A percentile compares a stretch with the other conserved stretches of the same genome.
Conservation (phyloP, 2,888 invertebrate species). For the Tethea ocularis region DNA sequence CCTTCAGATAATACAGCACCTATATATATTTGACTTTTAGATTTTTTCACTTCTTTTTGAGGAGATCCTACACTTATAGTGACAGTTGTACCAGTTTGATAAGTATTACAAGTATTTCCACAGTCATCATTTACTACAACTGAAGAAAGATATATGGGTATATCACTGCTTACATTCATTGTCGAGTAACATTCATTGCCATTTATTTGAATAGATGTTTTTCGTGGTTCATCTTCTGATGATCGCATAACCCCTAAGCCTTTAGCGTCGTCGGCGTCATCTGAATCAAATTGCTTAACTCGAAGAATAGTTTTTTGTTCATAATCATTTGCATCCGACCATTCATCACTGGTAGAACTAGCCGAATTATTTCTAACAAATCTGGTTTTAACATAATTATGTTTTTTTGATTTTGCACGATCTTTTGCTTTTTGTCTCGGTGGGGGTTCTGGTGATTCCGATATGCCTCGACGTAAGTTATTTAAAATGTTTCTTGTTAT, state of each 20-base stretch:
- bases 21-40: conserved; percentile 81
- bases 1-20: conserved; percentile 66
- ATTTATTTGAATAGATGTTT: conserved; percentile 89
- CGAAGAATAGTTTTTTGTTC: conserved; percentile 74
- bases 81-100: conserved; percentile 83
- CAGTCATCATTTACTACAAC: conserved; percentile 87
- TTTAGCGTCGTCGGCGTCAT: conserved; percentile 65
- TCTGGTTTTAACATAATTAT: conserved; percentile 79
- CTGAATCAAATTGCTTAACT: conserved; percentile 79
- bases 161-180: conserved; percentile 87
- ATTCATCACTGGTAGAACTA: conserved; percentile 80
- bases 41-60: conserved; percentile 68
- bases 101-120: conserved; percentile 71
- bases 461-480: conserved; percentile 69
- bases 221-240: conserved; percentile 73
- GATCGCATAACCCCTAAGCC: conserved; percentile 47
- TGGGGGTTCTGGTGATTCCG: conserved; percentile 78
- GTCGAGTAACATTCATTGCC: conserved; percentile 90
- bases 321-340: conserved; percentile 76
- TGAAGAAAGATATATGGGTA: conserved; percentile 88
- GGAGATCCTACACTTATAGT: conserved; percentile 85
- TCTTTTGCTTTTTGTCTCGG: conserved; percentile 72
- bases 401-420: conserved; percentile 68
- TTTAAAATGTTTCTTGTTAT: conserved; percentile 70
- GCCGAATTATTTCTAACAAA: conserved; percentile 75